These are phyloP conservation scores for Holotrichia oblita DNA, from an alignment of 1,140 invertebrate species.

Conservation along the genomic window DNA sequence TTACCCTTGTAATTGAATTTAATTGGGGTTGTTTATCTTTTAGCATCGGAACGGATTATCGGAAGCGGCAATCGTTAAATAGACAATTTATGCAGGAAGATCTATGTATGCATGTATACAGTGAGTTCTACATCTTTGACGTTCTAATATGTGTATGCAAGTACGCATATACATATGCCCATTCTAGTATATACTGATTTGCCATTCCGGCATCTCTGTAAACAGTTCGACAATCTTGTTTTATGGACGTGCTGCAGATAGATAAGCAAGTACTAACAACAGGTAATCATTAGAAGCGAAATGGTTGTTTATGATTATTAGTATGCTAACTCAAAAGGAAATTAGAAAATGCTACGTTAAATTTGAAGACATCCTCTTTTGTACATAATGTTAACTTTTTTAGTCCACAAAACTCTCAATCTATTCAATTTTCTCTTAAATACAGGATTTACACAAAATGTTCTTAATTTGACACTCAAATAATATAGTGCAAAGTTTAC, in stretches of 20 bases:
- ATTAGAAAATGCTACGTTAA: too few relatives aligned
- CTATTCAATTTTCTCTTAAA: too few relatives aligned
- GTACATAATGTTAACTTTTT: too few relatives aligned
- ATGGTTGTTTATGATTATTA: not conserved
- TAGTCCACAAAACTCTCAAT: too few relatives aligned
- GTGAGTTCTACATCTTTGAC: not conserved
- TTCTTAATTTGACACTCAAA: too few relatives aligned
- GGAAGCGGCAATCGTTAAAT: constrained; percentile 6
- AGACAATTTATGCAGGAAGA: not conserved
- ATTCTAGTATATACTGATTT: not conserved
- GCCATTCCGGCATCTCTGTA: not conserved
- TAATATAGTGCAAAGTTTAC: too few relatives aligned
- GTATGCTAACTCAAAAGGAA: not conserved
- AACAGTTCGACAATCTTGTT: not conserved
- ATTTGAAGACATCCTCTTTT: too few relatives aligned
- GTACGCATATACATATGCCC: not conserved
- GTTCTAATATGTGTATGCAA: not conserved
- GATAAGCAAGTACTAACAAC: not conserved
- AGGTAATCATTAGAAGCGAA: not conserved
- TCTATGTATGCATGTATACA: not conserved
- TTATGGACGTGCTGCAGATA: not conserved
- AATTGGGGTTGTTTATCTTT: constrained; percentile 16
- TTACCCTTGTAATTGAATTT: constrained; percentile 17
- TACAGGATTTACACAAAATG: too few relatives aligned
- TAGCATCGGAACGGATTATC: not conserved